Conservation (phyloP, 2,797 vertebrate species). For the Sebastolobus alascanus region DNA sequence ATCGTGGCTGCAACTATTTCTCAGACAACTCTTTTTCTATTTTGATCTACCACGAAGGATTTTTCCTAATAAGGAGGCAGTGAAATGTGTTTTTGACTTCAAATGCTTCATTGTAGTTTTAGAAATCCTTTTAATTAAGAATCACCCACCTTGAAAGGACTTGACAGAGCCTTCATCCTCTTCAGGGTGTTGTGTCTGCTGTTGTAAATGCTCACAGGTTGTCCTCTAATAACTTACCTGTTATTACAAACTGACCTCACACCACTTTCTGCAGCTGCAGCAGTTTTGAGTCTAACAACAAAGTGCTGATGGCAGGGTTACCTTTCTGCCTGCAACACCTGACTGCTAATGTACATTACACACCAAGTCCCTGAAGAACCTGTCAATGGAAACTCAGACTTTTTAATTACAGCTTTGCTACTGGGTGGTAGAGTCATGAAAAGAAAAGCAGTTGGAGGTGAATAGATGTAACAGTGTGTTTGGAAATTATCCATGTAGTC, state of each 20-base stretch:
- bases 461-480: neutral
- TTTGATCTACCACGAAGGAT: slow-evolving; percentile 20
- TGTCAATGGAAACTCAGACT: slow-evolving; percentile 60
- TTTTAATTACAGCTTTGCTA: slow-evolving; percentile 73
- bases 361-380: slow-evolving; percentile 65
- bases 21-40: slow-evolving; percentile 18
- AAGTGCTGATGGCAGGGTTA: slow-evolving; percentile 75
- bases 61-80: neutral
- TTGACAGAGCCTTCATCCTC: slow-evolving; percentile 15
- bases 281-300: slow-evolving; percentile 64
- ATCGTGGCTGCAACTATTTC: slow-evolving; percentile 14
- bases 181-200: slow-evolving; percentile 24
- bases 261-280: slow-evolving; percentile 68
- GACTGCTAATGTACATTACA: slow-evolving; percentile 72
- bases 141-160: slow-evolving; percentile 47
- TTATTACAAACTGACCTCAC: slow-evolving; percentile 71
- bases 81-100: slow-evolving; percentile 22
- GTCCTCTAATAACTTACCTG: slow-evolving; percentile 65
- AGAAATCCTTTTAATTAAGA: slow-evolving; percentile 27
- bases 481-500: neutral
- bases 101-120: slow-evolving; percentile 9
- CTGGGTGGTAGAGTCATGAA: slow-evolving; percentile 6
- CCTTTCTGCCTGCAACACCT: slow-evolving; percentile 73
- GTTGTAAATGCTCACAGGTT: slow-evolving; percentile 52
- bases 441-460: slow-evolving; percentile 31